Conservation (phyloP, 2,888 invertebrate species). For the Syrphus vitripennis region DNA sequence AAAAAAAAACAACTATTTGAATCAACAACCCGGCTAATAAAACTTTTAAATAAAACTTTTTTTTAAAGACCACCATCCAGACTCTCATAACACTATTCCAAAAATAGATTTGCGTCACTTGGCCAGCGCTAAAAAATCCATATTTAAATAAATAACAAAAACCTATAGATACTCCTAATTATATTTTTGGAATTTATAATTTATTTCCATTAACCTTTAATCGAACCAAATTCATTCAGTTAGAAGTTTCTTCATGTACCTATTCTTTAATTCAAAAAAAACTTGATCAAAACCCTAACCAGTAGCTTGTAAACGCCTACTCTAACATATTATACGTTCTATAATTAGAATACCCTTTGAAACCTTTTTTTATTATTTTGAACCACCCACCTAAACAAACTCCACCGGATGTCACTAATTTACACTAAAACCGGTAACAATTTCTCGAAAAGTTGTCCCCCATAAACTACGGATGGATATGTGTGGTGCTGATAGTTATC, state of each 20-base stretch:
- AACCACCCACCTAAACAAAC: neutral
- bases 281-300: neutral
- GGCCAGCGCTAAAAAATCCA: too few species aligned
- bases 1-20: too few species aligned
- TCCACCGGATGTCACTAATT: constrained; percentile 53
- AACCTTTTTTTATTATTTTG: neutral
- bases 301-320: neutral
- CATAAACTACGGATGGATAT: constrained; percentile 19
- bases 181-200: neutral
- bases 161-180: neutral
- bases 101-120: too few species aligned
- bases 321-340: neutral
- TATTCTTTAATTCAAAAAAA: neutral
- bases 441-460: neutral
- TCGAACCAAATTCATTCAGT: neutral
- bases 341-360: neutral
- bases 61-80: too few species aligned
- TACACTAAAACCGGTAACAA: neutral
- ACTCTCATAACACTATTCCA: too few species aligned
- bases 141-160: too few species aligned
- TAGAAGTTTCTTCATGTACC: neutral
- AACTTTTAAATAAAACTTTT: too few species aligned
- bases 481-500: constrained; percentile 30
- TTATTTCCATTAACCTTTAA: neutral
- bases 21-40: too few species aligned